Conservation (phyloP, 2,888 invertebrate species). For the Caenorhabditis sp. region DNA sequence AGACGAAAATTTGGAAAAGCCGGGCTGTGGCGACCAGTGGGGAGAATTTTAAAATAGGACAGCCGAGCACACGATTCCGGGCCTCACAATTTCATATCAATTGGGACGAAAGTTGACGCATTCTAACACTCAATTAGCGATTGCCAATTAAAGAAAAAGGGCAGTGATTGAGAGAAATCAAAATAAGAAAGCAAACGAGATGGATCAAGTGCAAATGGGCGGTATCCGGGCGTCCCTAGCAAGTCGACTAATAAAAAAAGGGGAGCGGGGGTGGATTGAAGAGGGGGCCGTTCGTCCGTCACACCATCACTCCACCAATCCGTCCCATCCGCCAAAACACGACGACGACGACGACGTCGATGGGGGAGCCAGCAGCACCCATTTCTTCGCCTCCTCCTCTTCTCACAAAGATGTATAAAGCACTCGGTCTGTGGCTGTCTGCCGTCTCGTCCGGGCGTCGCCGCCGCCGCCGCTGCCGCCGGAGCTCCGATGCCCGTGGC, state of each 20-base stretch:
- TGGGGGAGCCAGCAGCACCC: conserved; percentile 25
- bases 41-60: conserved; percentile 52
- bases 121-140: not conserved
- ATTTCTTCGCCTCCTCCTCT: conserved; percentile 35
- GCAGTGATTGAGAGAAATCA: not conserved
- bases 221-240: conserved; percentile 1
- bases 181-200: too few species aligned
- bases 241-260: conserved; percentile 47
- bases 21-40: conserved; percentile 30
- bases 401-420: conserved; percentile 51
- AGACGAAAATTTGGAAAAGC: conserved; percentile 53
- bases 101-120: not conserved
- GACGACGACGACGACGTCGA: conserved; percentile 23
- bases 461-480: conserved; percentile 22
- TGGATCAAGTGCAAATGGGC: conserved; percentile 21
- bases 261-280: conserved; percentile 9
- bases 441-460: conserved; percentile 37
- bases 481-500: conserved; percentile 37
- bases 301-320: conserved; percentile 55
- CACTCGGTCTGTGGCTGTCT: conserved; percentile 36
- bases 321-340: conserved; percentile 54
- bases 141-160: not conserved
- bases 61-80: conserved; percentile 34
- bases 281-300: conserved; percentile 45
- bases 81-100: conserved; percentile 29